Base-by-base conservation (phyloP, 1,140 invertebrate genomes). In the Lycorma delicatula region DNA sequence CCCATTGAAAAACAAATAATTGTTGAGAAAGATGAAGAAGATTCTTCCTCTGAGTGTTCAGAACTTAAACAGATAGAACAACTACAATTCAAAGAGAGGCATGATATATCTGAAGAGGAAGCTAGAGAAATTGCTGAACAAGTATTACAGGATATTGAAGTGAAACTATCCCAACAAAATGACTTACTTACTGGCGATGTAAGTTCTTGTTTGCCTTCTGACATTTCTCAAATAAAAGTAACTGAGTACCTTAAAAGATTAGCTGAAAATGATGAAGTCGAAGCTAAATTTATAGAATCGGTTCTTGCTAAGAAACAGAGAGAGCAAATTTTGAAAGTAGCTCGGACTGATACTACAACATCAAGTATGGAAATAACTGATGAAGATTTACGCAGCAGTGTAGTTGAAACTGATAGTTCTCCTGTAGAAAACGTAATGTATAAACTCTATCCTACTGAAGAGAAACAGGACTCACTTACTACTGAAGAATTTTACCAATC, bases 331-430 rank as follows among this genome's bases (percentile, higher is more conserved):
- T 65, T 69, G 13, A 71, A 69, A 59, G 64, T 77, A 25, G 61
- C 71, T 25, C 68, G 76, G 59, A 71, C 68, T 49, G 78, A 81
- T 41, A 79, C 77, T 26, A 78, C 77, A 70, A 74, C 79, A 52
- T 81, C 77, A 0, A 80, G 82, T 55, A 79, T 80, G 67, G 79
- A 84, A 73, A 79, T 83, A 52, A 86, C 81, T 25, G 84, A 84
- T 71, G 83, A 85, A 70, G 81, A 85, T 68, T 66, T 81, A 26
- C 64, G 72, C 55, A 78, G 75, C 64, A 86, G 82, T 69, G 81
- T 81, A 56, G 76, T 78, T 50, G 82, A 81, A 65, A 79, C 79
- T 46, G 83, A 85, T 71, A 75, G 81, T 49, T 82, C 81, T 26
- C 81, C 81, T 67, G 75, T 79, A 63, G 81, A 82, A 70, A 77